Evolutionary conservation across 2,113 vertebrate genomes (phyloP).

Genomic region (Hippocampus mohnikei): DNA sequence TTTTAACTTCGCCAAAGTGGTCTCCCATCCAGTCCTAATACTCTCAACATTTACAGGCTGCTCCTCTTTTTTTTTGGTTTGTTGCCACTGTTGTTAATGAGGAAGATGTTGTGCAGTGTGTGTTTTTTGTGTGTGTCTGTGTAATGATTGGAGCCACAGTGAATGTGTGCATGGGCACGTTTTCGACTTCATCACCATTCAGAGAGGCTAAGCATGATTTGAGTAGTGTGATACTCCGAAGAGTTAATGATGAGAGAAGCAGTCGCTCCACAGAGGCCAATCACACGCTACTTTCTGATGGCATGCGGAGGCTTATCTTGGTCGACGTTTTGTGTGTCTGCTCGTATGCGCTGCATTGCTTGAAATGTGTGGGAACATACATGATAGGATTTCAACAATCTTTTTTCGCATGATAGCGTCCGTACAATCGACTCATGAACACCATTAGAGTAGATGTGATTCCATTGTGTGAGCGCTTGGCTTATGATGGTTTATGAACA

Average conservation of each 20-base stretch:
- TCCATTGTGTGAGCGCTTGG: conserved; percentile 47
- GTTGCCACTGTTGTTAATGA: conserved; percentile 15
- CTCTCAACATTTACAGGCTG: conserved; percentile 20
- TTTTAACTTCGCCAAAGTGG: conserved; percentile 27
- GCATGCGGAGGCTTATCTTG: conserved; percentile 53
- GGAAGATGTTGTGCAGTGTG: conserved; percentile 3
- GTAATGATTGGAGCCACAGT: conserved; percentile 46
- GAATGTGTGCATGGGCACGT: conserved; percentile 64
- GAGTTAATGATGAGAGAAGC: conserved; percentile 72
- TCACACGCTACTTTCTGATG: conserved; percentile 59
- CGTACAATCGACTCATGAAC: conserved; percentile 38
- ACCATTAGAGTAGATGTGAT: conserved; percentile 51
- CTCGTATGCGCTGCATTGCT: conserved; percentile 18
- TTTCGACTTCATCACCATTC: conserved; percentile 65
- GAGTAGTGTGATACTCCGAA: conserved; percentile 60
- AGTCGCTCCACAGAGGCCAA: conserved; percentile 67
- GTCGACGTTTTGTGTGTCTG: conserved; percentile 31
- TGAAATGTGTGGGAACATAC: conserved; percentile 50
- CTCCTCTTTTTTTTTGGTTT: conserved; percentile 22
- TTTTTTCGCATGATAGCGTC: conserved; percentile 43
- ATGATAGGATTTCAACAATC: conserved; percentile 53
- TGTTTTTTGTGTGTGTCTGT: conserved; percentile 6
- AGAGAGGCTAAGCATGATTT: conserved; percentile 69
- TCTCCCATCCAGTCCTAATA: conserved; percentile 26
- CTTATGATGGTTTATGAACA: conserved; percentile 50